Percentiles rank a stretch among this genome's conserved stretches.
phyloP scores from a whole-genome alignment of 92 coral and sea anemone genomes.

The Micromussa lordhowensis region DNA sequence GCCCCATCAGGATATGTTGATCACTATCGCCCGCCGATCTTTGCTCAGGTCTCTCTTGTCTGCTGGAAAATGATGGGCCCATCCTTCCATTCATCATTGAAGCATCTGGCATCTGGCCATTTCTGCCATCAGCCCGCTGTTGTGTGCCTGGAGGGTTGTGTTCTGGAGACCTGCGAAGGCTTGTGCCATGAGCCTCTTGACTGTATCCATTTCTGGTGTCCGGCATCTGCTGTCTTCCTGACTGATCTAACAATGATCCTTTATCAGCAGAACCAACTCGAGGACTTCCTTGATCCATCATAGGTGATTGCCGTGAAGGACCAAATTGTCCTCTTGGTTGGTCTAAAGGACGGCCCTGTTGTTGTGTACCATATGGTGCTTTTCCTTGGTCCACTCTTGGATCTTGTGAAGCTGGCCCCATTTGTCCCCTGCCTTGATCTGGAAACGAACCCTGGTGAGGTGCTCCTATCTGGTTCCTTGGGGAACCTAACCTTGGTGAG shows the following conservation, averaged over 20 bases:
- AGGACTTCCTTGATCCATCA: slow-evolving; percentile 37
- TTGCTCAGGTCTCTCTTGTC: slow-evolving; percentile 23
- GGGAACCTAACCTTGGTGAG: slow-evolving; percentile 24
- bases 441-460: slow-evolving; percentile 25
- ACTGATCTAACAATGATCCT: slow-evolving; percentile 3
- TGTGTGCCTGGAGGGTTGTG: slow-evolving; percentile 9
- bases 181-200: slow-evolving; percentile 5
- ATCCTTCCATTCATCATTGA: slow-evolving; percentile 12
- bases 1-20: neutral
- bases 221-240: slow-evolving; percentile 4
- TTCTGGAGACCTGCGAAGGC: slow-evolving; percentile 2
- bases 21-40: slow-evolving; percentile 7
- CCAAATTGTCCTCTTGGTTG: slow-evolving; percentile 24
- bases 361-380: slow-evolving; percentile 26
- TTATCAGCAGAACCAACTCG: slow-evolving; percentile 26
- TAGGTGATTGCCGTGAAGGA: slow-evolving; percentile 9
- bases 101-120: neutral
- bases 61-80: neutral
- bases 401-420: slow-evolving; percentile 24
- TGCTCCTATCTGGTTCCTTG: slow-evolving; percentile 24
- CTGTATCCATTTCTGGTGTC: slow-evolving; percentile 20
- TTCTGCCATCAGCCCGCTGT: slow-evolving; percentile 7
- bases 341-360: slow-evolving; percentile 30
- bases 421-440: slow-evolving; percentile 21
- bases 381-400: slow-evolving; percentile 26